Conservation (phyloP, 1,140 invertebrate genomes). For the Megathymus violae region DNA sequence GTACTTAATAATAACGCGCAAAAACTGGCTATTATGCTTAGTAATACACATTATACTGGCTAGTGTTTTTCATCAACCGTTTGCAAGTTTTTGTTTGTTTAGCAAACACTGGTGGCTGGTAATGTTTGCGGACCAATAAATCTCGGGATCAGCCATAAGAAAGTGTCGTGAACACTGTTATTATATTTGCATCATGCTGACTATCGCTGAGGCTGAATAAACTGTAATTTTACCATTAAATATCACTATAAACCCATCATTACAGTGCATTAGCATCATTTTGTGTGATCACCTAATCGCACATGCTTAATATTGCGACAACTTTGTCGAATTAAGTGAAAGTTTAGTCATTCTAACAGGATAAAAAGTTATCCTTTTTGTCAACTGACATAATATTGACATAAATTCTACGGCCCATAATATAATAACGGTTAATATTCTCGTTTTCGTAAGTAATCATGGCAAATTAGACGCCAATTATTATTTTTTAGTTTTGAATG, state of each 20-base stretch:
- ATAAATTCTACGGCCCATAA: conserved; percentile 2
- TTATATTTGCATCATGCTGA: conserved; percentile 44
- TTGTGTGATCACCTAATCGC: conserved; percentile 31
- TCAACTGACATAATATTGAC: neutral
- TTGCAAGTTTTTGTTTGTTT: conserved; percentile 23
- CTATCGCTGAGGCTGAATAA: conserved; percentile 14
- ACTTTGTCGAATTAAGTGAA: conserved; percentile 35
- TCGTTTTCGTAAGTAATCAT: conserved; percentile 2
- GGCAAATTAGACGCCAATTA: neutral
- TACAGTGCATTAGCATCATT: conserved; percentile 35
- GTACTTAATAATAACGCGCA: conserved; percentile 21
- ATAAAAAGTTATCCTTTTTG: conserved; percentile 1
- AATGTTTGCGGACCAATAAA: conserved; percentile 38
- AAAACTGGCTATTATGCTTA: conserved; percentile 18
- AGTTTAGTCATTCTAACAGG: conserved; percentile 3
- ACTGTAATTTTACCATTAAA: conserved; percentile 42
- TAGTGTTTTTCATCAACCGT: conserved; percentile 16
- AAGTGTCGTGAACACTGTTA: conserved; percentile 37
- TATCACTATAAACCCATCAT: conserved; percentile 45
- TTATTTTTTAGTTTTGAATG: no score
- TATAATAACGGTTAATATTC: neutral
- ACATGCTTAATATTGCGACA: conserved; percentile 33
- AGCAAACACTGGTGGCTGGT: conserved; percentile 10
- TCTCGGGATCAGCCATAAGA: conserved; percentile 35
- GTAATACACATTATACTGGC: conserved; percentile 14